Base-by-base conservation (phyloP, 2,888 invertebrate species). In the Cerceris rybyensis region DNA sequence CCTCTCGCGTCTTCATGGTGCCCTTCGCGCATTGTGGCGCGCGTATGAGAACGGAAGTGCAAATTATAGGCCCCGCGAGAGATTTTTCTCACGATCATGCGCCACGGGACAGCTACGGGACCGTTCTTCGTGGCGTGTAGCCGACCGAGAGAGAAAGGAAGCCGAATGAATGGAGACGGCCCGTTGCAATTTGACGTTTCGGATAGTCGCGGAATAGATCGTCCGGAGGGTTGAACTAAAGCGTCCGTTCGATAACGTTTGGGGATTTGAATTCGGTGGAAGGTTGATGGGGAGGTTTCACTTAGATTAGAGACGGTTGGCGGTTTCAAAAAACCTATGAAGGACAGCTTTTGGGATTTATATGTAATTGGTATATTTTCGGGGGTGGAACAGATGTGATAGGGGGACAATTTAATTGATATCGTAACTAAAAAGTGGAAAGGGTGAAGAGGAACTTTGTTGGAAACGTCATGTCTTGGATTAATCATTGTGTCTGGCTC, bases 1-100 rank as follows among this genome's bases (percentile, higher is more conserved):
- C 55, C 14, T 42, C 69, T 42, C 52, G 54, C 49, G 39, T 46
- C 58, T 60, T 59, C 68, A 64, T 71, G 54, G 55, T 70, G 59
- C 43, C 46, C 66, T 70, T 54, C 59, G 69, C 72, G 63, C 79
- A 86, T 86, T 87, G 86, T 86, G 71, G 69, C 49, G 50, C 63
- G 65, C 64, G 57, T 83, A 83, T 90, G 89, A 89, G 90, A 92
- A 91, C 92, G 92, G 92, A 92, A 92, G 92, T 91, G 88, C 89
- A 92, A 92, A 92, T 92, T 92, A 91, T 82, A 88, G 88, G 83
- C 78, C 75, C 66, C 72, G 79, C 69, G 75, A 60, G 70, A 73
- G 80, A 88, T 88, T 83, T 90, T 91, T 91, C 91, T 91, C 91
- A 91, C 91, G 91, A 90, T 90, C 86, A 75, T 42, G 54, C 81